Evolutionary conservation across 2,888 invertebrate species (phyloP).

Genomic region (Parthenolecanium corni): DNA sequence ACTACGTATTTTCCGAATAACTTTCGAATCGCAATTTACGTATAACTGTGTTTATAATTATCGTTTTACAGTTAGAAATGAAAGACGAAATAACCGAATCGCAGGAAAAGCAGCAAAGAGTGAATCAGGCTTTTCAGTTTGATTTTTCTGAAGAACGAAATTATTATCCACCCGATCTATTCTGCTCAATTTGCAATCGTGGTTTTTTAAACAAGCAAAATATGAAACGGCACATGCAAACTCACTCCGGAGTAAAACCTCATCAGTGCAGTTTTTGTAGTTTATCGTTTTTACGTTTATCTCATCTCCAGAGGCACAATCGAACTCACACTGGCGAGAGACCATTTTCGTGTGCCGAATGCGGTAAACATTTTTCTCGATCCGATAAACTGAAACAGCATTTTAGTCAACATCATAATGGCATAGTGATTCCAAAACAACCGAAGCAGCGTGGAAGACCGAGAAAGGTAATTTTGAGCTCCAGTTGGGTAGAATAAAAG

Average conservation of each 20-base stretch:
- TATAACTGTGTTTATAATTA: too few species aligned
- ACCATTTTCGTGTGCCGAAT: conserved; percentile 55
- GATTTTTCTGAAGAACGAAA: background rate
- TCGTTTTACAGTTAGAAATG: conserved; percentile 11
- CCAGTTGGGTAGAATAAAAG: too few species aligned
- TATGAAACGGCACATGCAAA: conserved; percentile 33
- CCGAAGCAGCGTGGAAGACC: conserved; percentile 33
- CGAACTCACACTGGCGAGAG: conserved; percentile 59
- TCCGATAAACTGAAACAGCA: conserved; percentile 62
- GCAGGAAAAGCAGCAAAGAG: background rate
- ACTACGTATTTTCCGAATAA: too few species aligned
- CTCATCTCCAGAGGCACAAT: conserved; percentile 55
- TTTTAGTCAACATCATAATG: conserved; percentile 32
- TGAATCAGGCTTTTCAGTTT: background rate
- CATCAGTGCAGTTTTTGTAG: conserved; percentile 34
- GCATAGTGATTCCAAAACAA: conserved; percentile 21
- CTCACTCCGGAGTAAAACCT: conserved; percentile 34
- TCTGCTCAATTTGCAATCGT: conserved; percentile 32
- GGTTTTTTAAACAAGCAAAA: conserved; percentile 32
- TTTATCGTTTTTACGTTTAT: conserved; percentile 50
- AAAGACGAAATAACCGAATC: background rate
- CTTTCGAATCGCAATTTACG: too few species aligned
- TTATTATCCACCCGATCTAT: conserved; percentile 4
- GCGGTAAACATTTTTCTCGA: conserved; percentile 58
- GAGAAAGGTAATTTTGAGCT: conserved; percentile 33